Base-by-base conservation (phyloP, 2,888 invertebrate genomes). In the Philereme transversata region DNA sequence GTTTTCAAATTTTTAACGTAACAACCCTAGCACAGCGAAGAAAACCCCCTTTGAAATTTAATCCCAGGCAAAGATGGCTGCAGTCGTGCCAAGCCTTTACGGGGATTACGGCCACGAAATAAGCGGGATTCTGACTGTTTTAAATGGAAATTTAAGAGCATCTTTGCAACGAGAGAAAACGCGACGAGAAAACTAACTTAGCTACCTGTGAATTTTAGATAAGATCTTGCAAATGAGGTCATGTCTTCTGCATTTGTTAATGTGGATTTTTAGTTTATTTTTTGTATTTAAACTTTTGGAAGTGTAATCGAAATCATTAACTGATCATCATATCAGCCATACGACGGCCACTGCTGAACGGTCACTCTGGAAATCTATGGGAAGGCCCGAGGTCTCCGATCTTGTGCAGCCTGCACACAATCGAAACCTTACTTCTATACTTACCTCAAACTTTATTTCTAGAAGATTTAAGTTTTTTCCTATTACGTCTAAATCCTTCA, bases 1-100 rank as follows among this genome's bases (percentile, higher is more conserved):
- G 5, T 11, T 45, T 45, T 45, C 22, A 40, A 33, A 9, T 55
- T 47, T 48, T 47, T 34, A 48, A 50, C 22, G 44, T 48, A 48
- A 9, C 53, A 57, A 49, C 52, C 56, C 45, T 52, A 40, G 46
- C 34, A 8, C 46, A 9, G 11, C 22, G 10, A 46, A 57, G 51
- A 78, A 81, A 81, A 78, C 75, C 72, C 77, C 81, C 79, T 82
- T 82, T 82, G 79, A 79, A 79, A 81, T 82, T 81, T 84, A 84
- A 84, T 83, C 80, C 81, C 73, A 63, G 70, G 71, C 72, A 79
- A 82, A 84, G 84, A 84, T 81, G 82, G 82, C 59, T 68, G 68
- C 75, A 73, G 57, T 65, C 69, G 74, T 72, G 78, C 75, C 79
- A 81, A 83, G 83, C 78, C 78, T 79, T 74, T 68, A 67, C 73